These are phyloP conservation scores for Barypeithes pellucidus DNA, from an alignment of 2,888 invertebrate species.

Conservation along the genomic window DNA sequence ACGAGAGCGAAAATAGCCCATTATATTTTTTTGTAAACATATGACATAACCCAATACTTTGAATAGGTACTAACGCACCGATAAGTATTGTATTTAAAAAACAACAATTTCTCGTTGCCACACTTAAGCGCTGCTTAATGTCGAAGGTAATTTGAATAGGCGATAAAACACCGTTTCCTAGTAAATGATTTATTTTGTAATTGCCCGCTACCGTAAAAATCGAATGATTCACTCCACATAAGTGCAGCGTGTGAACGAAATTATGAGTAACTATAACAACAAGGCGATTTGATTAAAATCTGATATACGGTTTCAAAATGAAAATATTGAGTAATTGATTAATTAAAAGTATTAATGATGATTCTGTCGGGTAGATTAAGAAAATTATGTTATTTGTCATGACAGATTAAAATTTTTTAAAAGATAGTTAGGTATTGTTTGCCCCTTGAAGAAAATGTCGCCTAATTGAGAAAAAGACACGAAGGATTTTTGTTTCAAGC, in stretches of 20 bases:
- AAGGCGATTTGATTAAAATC: neutral
- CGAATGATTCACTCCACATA: slow-evolving; percentile 15
- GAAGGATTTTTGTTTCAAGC: too few species aligned
- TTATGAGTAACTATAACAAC: neutral
- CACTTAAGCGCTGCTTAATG: slow-evolving; percentile 5
- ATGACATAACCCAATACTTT: neutral
- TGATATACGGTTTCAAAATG: neutral
- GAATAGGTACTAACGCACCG: neutral
- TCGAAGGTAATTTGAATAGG: slow-evolving; percentile 7
- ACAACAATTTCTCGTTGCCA: neutral
- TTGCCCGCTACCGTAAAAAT: slow-evolving; percentile 12
- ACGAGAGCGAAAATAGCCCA: neutral
- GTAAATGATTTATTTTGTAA: slow-evolving; percentile 8
- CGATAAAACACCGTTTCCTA: slow-evolving; percentile 12
- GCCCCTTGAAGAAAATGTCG: too few species aligned
- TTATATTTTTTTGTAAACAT: neutral
- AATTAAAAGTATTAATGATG: too few species aligned
- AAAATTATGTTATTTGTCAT: too few species aligned
- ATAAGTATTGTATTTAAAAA: slow-evolving; percentile 4
- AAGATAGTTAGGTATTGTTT: too few species aligned
- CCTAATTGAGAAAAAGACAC: too few species aligned
- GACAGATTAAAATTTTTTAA: too few species aligned
- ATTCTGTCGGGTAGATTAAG: too few species aligned
- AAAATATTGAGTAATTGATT: too few species aligned
- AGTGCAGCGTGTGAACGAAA: slow-evolving; percentile 13